Evolutionary conservation across 2,888 invertebrate species (phyloP), one percentile per base, ranked within the genome.

Genomic region (Machimus rusticus): DNA sequence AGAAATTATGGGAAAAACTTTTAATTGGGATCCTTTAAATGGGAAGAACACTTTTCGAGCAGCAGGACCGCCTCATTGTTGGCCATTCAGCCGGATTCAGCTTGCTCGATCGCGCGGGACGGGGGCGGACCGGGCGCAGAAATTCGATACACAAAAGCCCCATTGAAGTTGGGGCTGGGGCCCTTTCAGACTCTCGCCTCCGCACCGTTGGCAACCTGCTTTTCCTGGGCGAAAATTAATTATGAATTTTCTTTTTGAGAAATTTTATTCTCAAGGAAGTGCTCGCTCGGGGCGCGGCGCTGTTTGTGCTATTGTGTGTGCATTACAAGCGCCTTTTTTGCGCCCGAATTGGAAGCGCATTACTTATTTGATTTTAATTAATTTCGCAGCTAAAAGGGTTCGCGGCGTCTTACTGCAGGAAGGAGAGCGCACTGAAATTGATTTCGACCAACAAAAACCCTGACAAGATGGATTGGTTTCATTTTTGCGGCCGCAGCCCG

Each of bases 1-100:
- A 76, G 87, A 88, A 88, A 88, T 88, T 87, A 87, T 79, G 87
- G 87, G 85, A 86, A 88, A 88, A 88, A 88, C 87, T 88, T 88
- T 88, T 88, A 88, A 88, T 88, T 88, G 88, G 88, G 77, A 87
- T 87, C 87, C 87, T 87, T 87, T 81, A 81, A 87, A 87, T 79
- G 66, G 86, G 86, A 87, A 78, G 87, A 87, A 74, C 74, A 46
- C 85, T 85, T 85, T 74, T 23, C 74, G 34, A 46, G 46, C 66
- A 37, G 57, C 57, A 43, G 43, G 46, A 74, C 74, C 74, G 74
- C 74, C 46, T 85, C 85, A 85, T 85, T 74, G 85, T 85, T 85
- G 85, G 74, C 39, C 85, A 85, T 85, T 85, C 85, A 74, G 74
- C 39, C 8, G 66, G 66, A 66, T 66, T 66, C 66, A 55, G 55